Conservation (phyloP, 1,140 invertebrate species). For the Drosophila takahashii region DNA sequence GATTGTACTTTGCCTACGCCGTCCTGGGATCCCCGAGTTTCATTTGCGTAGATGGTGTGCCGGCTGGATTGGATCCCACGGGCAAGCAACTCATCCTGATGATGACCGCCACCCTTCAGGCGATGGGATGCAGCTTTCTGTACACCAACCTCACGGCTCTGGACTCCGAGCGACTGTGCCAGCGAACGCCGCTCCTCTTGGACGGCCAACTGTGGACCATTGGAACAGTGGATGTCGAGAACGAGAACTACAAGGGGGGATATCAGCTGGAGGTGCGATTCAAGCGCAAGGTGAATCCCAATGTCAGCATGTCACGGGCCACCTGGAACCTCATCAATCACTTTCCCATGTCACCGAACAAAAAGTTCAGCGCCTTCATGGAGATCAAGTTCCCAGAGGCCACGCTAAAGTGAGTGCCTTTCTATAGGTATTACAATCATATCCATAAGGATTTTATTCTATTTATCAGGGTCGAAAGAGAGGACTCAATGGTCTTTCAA, state of each 20-base stretch:
- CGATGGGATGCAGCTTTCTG: slow-evolving; percentile 86
- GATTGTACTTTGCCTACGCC: slow-evolving; percentile 94
- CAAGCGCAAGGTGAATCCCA: slow-evolving; percentile 59
- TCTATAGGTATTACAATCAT: background rate
- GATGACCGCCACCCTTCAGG: slow-evolving; percentile 85
- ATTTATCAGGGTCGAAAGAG: slow-evolving; percentile 25
- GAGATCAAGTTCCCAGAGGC: slow-evolving; percentile 57
- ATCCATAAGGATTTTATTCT: background rate
- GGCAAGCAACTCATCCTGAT: slow-evolving; percentile 91
- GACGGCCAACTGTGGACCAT: slow-evolving; percentile 87
- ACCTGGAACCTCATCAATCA: slow-evolving; percentile 71
- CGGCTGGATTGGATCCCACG: slow-evolving; percentile 93
- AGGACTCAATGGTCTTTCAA: slow-evolving; percentile 36
- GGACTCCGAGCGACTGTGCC: slow-evolving; percentile 93
- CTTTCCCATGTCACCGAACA: slow-evolving; percentile 58
- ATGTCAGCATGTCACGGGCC: slow-evolving; percentile 38
- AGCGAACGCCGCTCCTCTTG: slow-evolving; percentile 92
- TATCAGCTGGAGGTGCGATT: slow-evolving; percentile 70
- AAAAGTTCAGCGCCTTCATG: slow-evolving; percentile 59
- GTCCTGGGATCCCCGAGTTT: slow-evolving; percentile 91
- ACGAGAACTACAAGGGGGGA: slow-evolving; percentile 85
- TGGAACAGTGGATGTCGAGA: slow-evolving; percentile 87
- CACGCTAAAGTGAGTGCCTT: slow-evolving; percentile 33
- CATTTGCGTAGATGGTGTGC: slow-evolving; percentile 83
- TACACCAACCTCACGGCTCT: slow-evolving; percentile 91